Evolutionary conservation across 1,140 invertebrate genomes (phyloP), one percentile per base, ranked within the genome.

Genomic region (Vanessa tameamea): DNA sequence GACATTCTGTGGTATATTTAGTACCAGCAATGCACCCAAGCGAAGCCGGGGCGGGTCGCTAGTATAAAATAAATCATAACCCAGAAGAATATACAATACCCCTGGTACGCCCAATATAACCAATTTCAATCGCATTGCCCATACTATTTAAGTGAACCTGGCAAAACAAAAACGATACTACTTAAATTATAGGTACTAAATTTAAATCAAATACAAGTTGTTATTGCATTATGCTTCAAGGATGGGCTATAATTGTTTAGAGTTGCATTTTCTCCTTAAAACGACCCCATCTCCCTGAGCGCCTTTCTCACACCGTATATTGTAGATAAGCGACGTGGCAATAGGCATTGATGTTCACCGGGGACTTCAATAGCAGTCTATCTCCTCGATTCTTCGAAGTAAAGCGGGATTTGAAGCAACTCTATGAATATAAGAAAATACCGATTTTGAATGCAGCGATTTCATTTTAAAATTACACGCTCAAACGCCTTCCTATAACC

Each of bases 311-410:
- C 65, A 53, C 84, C 78, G 83, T 84, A 85, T 80, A 85, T 83
- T 83, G 85, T 79, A 84, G 90, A 90, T 91, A 91, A 91, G 85
- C 85, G 89, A 87, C 89, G 84, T 85, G 84, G 88, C 87, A 91
- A 89, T 89, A 91, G 87, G 87, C 88, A 89, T 91, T 92, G 83
- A 90, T 92, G 87, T 84, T 91, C 87, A 86, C 88, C 78, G 81
- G 87, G 85, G 88, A 88, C 81, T 86, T 90, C 85, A 87, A 92
- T 88, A 85, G 85, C 82, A 83, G 82, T 84, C 87, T 89, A 83
- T 87, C 84, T 87, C 77, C 84, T 85, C 80, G 77, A 85, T 87
- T 90, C 85, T 90, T 86, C 86, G 84, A 86, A 78, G 81, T 82
- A 84, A 82, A 83, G 89, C 86, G 83, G 87, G 84, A 87, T 89